These are phyloP conservation scores for Tineola bisselliella DNA, from an alignment of 2,888 invertebrate species.

Conservation along the genomic window DNA sequence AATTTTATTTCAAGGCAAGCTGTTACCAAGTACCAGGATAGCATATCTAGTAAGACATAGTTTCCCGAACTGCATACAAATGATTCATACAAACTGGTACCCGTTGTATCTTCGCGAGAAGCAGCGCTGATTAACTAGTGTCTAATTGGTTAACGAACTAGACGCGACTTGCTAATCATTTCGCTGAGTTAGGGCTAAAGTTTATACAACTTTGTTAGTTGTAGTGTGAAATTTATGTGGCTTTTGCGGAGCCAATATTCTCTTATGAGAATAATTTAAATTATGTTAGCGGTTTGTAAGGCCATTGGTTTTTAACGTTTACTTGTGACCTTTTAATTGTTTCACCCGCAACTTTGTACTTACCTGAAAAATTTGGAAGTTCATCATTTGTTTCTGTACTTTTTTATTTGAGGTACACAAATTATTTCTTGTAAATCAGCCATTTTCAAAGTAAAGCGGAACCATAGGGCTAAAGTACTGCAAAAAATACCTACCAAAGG, in stretches of 20 bases:
- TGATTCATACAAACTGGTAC: neutral
- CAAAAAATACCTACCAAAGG: too few species aligned
- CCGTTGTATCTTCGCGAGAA: neutral
- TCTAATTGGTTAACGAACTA: slow-evolving; percentile 10
- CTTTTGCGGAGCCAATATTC: neutral
- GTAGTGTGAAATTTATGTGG: slow-evolving; percentile 8
- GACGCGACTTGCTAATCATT: slow-evolving; percentile 10
- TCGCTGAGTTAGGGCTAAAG: slow-evolving; percentile 4
- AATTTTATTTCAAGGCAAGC: neutral
- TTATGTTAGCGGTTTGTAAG: neutral
- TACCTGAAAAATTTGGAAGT: too few species aligned
- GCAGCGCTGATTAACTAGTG: slow-evolving; percentile 8
- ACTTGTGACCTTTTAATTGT: neutral
- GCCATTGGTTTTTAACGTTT: neutral
- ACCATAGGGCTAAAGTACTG: too few species aligned
- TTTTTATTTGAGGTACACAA: too few species aligned
- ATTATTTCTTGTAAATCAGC: too few species aligned
- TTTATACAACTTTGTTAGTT: slow-evolving; percentile 3
- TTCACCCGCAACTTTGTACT: too few species aligned
- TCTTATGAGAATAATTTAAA: neutral
- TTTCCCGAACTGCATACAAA: neutral
- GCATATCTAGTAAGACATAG: neutral
- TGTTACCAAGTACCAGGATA: neutral
- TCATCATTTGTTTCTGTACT: too few species aligned
- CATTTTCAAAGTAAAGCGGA: too few species aligned